phyloP scores from a whole-genome alignment of 2,888 invertebrate genomes.

The Synergus umbraculus region DNA sequence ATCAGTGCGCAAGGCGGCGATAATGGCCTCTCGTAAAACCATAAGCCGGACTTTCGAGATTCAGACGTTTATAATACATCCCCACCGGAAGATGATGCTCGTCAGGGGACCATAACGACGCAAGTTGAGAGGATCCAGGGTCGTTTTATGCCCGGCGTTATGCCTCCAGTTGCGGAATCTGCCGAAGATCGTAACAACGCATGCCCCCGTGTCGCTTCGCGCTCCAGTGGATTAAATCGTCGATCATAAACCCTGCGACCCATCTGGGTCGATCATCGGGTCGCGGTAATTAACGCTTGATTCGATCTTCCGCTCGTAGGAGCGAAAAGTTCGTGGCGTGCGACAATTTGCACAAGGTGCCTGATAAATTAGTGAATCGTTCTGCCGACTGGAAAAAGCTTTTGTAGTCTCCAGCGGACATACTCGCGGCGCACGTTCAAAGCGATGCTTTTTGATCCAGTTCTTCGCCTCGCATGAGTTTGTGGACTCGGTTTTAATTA shows the following conservation, averaged over 20 bases:
- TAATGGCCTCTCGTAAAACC: slow-evolving; percentile 52
- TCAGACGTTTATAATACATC: slow-evolving; percentile 34
- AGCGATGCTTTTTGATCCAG: background rate
- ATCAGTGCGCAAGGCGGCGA: slow-evolving; percentile 40
- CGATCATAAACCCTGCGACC: slow-evolving; percentile 54
- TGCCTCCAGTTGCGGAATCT: background rate
- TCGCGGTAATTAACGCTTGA: slow-evolving; percentile 67
- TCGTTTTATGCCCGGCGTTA: slow-evolving; percentile 28
- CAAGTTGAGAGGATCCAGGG: slow-evolving; percentile 44
- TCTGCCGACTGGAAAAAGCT: background rate
- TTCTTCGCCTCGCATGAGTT: background rate
- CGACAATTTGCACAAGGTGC: slow-evolving; percentile 50
- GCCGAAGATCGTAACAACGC: slow-evolving; percentile 34
- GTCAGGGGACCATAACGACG: slow-evolving; percentile 41
- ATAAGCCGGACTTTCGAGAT: slow-evolving; percentile 46
- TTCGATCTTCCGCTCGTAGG: slow-evolving; percentile 65
- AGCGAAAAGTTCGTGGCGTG: slow-evolving; percentile 59
- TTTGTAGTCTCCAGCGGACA: slow-evolving; percentile 14
- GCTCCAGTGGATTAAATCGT: slow-evolving; percentile 50
- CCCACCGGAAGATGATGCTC: slow-evolving; percentile 2
- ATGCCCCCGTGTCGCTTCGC: slow-evolving; percentile 44
- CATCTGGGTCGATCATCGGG: slow-evolving; percentile 48
- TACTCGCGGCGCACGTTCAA: background rate
- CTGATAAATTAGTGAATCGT: slow-evolving; percentile 11
- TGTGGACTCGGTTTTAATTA: background rate